Percentiles rank a stretch among this genome's conserved stretches.
Evolutionary conservation across 2,113 vertebrate genomes (phyloP).

Genomic region (Limanda limanda): DNA sequence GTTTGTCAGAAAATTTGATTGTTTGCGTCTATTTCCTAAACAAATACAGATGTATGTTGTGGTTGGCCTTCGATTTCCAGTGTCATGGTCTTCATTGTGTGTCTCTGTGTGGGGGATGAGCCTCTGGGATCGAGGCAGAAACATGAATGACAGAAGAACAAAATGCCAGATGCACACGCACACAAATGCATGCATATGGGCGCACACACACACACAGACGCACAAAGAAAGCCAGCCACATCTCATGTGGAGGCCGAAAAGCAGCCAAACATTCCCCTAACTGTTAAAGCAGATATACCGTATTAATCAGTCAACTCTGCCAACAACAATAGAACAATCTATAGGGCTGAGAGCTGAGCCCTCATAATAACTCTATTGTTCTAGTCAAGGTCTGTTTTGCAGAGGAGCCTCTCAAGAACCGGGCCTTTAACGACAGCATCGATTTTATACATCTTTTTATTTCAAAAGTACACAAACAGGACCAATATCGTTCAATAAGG

Average conservation of each 20-base stretch:
- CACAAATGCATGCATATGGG: background rate
- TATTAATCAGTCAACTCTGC: conserved; percentile 49
- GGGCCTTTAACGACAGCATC: conserved; percentile 17
- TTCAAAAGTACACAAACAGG: conserved; percentile 96
- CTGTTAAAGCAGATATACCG: conserved; percentile 20
- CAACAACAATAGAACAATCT: conserved; percentile 43
- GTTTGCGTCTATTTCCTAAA: conserved; percentile 59
- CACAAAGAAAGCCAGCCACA: conserved; percentile 12
- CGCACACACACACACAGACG: conserved; percentile 8
- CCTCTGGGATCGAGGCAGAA: conserved; percentile 35
- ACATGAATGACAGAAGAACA: conserved; percentile 43
- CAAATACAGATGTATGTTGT: conserved; percentile 70
- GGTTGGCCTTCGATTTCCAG: conserved; percentile 53
- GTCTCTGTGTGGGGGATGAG: conserved; percentile 41
- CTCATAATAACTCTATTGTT: conserved; percentile 37
- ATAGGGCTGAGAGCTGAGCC: conserved; percentile 16
- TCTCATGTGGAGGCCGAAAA: conserved; percentile 41
- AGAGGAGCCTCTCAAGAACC: conserved; percentile 33
- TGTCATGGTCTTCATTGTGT: conserved; percentile 61
- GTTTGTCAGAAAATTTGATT: conserved; percentile 54
- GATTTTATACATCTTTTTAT: conserved; percentile 95
- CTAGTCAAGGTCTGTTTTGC: conserved; percentile 8
- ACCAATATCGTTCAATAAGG: conserved; percentile 90
- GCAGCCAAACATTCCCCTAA: conserved; percentile 42
- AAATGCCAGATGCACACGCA: conserved; percentile 46